Evolutionary conservation across 2,888 invertebrate genomes (phyloP).

Genomic region (Homarus gammarus): DNA sequence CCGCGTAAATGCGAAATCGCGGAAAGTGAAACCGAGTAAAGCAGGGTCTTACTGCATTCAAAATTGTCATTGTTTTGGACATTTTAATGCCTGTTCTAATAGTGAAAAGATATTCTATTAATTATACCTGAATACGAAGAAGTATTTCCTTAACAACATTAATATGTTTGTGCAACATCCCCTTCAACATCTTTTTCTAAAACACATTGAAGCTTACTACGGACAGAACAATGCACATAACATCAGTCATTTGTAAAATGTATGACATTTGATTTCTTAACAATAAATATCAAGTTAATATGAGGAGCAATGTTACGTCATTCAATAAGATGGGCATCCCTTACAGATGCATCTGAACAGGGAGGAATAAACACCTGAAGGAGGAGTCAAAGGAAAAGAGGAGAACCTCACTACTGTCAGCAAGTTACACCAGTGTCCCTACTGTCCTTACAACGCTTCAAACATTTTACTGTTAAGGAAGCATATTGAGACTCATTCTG

Average conservation of each 20-base stretch:
- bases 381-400: not conserved
- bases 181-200: not conserved
- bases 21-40: no score
- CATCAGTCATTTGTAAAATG: not conserved
- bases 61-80: not conserved
- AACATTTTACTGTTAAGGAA: not conserved
- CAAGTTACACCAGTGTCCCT: slow-evolving; percentile 39
- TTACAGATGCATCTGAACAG: slow-evolving; percentile 9
- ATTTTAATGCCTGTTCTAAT: not conserved
- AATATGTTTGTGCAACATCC: not conserved
- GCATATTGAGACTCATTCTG: not conserved
- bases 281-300: not conserved
- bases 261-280: not conserved
- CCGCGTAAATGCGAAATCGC: no score
- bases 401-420: not conserved
- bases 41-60: no score
- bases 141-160: not conserved
- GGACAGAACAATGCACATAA: not conserved
- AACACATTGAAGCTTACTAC: not conserved
- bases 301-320: not conserved
- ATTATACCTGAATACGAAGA: not conserved
- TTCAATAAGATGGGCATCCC: slow-evolving; percentile 12
- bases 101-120: not conserved
- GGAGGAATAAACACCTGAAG: not conserved
- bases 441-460: not conserved